These are phyloP conservation scores for Graphium colonna DNA, from an alignment of 2,888 invertebrate species.

Conservation along the genomic window DNA sequence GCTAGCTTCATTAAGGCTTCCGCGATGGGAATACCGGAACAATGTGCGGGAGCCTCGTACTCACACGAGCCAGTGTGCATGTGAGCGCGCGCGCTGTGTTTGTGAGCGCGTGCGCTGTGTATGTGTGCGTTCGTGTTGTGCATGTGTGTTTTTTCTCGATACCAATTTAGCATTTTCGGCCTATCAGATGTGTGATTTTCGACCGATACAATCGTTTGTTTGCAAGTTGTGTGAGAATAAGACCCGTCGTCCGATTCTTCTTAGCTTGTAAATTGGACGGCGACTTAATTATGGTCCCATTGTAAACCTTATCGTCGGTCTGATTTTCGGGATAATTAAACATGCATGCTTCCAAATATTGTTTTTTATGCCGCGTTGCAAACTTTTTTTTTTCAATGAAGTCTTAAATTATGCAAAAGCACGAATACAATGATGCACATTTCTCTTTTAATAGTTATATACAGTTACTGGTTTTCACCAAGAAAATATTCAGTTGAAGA, in stretches of 20 bases:
- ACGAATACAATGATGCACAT: too few species aligned
- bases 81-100: slow-evolving; percentile 4
- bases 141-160: slow-evolving; percentile 51
- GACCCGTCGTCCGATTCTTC: slow-evolving; percentile 34
- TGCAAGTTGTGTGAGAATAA: slow-evolving; percentile 66
- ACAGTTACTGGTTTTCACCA: too few species aligned
- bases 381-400: slow-evolving; percentile 6
- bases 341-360: neutral
- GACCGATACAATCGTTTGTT: slow-evolving; percentile 48
- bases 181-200: slow-evolving; percentile 55
- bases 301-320: slow-evolving; percentile 7
- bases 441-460: too few species aligned
- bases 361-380: neutral
- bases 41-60: slow-evolving; percentile 41
- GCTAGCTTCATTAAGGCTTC: slow-evolving; percentile 60
- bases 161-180: slow-evolving; percentile 62
- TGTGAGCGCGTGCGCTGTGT: slow-evolving; percentile 26
- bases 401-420: too few species aligned
- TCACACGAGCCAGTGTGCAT: too few species aligned
- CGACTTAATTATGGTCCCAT: slow-evolving; percentile 31
- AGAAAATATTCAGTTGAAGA: too few species aligned
- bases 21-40: slow-evolving; percentile 58
- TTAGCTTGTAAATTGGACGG: slow-evolving; percentile 25
- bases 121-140: too few species aligned
- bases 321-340: neutral